phyloP scores from a whole-genome alignment of 1,140 invertebrate species.

The Drosophila simulans region DNA sequence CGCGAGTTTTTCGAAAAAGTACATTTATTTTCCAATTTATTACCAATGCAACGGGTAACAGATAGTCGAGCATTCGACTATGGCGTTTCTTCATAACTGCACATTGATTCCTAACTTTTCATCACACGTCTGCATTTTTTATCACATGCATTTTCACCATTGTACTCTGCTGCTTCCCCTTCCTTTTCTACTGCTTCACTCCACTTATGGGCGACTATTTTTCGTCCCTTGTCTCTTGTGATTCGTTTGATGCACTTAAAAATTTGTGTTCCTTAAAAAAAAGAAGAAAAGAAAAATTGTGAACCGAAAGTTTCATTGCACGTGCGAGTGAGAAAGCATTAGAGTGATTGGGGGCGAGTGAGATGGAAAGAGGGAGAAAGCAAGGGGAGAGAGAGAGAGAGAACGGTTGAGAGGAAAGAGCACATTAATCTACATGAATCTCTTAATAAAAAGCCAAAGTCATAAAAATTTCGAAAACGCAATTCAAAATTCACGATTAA shows the following conservation, averaged over 20 bases:
- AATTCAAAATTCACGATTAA: conserved; percentile 46
- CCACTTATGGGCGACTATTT: neutral
- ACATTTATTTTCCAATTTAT: too few relatives aligned
- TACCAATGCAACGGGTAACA: too few relatives aligned
- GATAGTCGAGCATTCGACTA: too few relatives aligned
- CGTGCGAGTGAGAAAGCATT: conserved; percentile 46
- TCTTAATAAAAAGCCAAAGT: conserved; percentile 76
- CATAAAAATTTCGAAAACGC: conserved; percentile 61
- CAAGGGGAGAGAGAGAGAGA: conserved; percentile 32
- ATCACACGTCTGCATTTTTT: neutral
- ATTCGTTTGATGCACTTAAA: conserved; percentile 15
- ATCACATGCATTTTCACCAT: conserved; percentile 5
- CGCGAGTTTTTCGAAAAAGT: too few relatives aligned
- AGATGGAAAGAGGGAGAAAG: conserved; percentile 15
- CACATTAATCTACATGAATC: conserved; percentile 68
- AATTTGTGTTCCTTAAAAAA: conserved; percentile 1
- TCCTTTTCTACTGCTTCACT: conserved; percentile 8
- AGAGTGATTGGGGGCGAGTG: conserved; percentile 31
- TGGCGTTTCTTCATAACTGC: neutral
- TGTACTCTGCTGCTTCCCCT: neutral
- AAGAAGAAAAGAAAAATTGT: neutral
- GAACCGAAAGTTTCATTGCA: conserved; percentile 23
- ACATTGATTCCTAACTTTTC: neutral
- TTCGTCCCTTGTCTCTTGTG: conserved; percentile 20
- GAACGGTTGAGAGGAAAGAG: conserved; percentile 75